phyloP scores from a whole-genome alignment of 2,888 invertebrate genomes.

The Caenorhabditis sp. region DNA sequence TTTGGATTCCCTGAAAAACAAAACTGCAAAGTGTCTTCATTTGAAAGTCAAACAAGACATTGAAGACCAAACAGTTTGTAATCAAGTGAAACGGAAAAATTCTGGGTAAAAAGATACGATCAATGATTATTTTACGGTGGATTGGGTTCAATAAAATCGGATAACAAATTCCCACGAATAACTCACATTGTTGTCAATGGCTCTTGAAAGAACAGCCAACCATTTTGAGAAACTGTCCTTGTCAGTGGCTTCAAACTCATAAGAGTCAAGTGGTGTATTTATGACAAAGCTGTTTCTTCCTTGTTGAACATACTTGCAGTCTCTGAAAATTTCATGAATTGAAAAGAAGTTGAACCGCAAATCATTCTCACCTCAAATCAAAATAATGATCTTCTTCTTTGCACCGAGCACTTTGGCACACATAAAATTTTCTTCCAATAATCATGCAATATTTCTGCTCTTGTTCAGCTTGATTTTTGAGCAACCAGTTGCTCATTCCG shows the following conservation, averaged over 20 bases:
- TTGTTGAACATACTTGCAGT: not conserved
- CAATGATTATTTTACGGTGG: too few relatives aligned
- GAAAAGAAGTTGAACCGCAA: not conserved
- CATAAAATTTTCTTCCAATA: constrained; percentile 57
- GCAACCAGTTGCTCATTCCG: constrained; percentile 24
- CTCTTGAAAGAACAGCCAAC: not conserved
- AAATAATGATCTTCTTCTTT: constrained; percentile 43
- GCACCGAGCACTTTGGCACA: constrained; percentile 61
- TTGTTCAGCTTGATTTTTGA: constrained; percentile 17
- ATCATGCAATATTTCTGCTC: constrained; percentile 34
- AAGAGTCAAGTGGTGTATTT: constrained; percentile 7
- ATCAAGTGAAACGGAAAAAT: too few relatives aligned
- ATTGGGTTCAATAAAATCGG: too few relatives aligned
- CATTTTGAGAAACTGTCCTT: constrained; percentile 18
- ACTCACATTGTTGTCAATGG: constrained; percentile 11
- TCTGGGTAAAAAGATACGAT: too few relatives aligned
- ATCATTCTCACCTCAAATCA: constrained; percentile 37
- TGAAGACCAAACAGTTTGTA: too few relatives aligned
- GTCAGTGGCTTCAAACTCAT: constrained; percentile 21
- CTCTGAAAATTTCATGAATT: constrained; percentile 8
- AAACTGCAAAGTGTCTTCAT: not conserved
- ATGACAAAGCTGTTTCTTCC: constrained; percentile 17
- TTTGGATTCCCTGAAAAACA: not conserved
- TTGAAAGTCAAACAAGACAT: too few relatives aligned
- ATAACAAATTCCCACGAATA: too few relatives aligned